These are phyloP conservation scores for Colostygia pectinataria DNA, from an alignment of 2,888 invertebrate genomes.

Conservation along the genomic window DNA sequence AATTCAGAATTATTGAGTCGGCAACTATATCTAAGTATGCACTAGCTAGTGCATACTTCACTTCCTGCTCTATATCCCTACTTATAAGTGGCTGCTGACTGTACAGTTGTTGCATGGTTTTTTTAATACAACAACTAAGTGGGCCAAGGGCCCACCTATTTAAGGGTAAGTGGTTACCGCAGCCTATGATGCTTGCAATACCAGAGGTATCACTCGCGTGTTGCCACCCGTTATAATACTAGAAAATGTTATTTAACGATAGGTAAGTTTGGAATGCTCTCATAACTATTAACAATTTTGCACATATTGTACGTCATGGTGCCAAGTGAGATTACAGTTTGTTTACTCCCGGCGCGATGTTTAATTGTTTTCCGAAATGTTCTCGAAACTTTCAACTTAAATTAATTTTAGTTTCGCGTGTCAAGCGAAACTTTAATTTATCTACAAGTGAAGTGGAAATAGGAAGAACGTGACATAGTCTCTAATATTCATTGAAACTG, in stretches of 20 bases:
- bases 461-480: slow-evolving; percentile 2
- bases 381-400: slow-evolving; percentile 51
- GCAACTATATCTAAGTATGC: no score
- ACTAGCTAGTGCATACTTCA: no score
- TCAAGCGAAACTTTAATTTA: slow-evolving; percentile 32
- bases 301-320: slow-evolving; percentile 12
- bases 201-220: no score
- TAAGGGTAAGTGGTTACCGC: no score
- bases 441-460: slow-evolving; percentile 5
- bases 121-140: no score
- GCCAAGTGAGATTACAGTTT: slow-evolving; percentile 31
- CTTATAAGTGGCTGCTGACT: no score
- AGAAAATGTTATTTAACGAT: neutral
- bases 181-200: no score
- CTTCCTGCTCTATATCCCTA: no score
- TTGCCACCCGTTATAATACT: no score
- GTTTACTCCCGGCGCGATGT: slow-evolving; percentile 40
- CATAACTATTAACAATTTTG: neutral
- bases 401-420: slow-evolving; percentile 53
- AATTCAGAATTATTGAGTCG: no score
- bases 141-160: no score
- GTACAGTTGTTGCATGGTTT: no score
- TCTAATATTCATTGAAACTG: neutral
- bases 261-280: neutral
- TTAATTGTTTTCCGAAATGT: slow-evolving; percentile 44